Evolutionary conservation across 2,888 invertebrate genomes (phyloP), one percentile per base, ranked within the genome.

Genomic region (Eilema griseolum): DNA sequence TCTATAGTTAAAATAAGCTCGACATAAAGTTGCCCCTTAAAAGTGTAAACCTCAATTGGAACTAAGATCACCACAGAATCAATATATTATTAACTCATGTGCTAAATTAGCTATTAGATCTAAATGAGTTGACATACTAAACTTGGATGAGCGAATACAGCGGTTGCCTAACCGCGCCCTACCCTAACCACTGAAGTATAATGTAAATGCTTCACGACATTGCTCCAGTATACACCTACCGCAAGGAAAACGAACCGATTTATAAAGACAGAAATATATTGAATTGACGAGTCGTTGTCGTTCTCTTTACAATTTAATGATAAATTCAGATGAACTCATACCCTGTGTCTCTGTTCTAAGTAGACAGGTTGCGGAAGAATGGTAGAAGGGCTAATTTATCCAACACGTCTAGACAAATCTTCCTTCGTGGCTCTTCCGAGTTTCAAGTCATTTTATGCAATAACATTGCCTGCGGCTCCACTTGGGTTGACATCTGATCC

Each of bases 201-300:
- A 52, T 52, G n/a, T n/a, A 52, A 41, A n/a, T 52, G n/a, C 52
- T n/a, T n/a, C 52, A 52, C 46, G 52, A 52, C n/a, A 52, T 52
- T 52, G n/a, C 52, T 52, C 52, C 52, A 52, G 8, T n/a, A 20
- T 52, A 2, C 20, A 7, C 7, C 2, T 46, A 7, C 7, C 2
- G 52, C 1, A 46, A 46, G 20, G 20, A 46, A 46, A 7, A 4
- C 41, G 41, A 46, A 52, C 52, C n/a, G 2, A 52, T n/a, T 52
- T 52, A 10, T 52, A 7, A 52, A 8, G 16, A 52, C n/a, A 52
- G n/a, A n/a, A n/a, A 2, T 8, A n/a, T n/a, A 52, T 52, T n/a
- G n/a, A 52, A n/a, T 10, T n/a, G 52, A 52, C 10, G 52, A 8
- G 16, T 7, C n/a, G n/a, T n/a, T n/a, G n/a, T n/a, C n/a, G n/a